Base-by-base conservation (phyloP, 2,113 vertebrate genomes). In the Hystrix brachyura region DNA sequence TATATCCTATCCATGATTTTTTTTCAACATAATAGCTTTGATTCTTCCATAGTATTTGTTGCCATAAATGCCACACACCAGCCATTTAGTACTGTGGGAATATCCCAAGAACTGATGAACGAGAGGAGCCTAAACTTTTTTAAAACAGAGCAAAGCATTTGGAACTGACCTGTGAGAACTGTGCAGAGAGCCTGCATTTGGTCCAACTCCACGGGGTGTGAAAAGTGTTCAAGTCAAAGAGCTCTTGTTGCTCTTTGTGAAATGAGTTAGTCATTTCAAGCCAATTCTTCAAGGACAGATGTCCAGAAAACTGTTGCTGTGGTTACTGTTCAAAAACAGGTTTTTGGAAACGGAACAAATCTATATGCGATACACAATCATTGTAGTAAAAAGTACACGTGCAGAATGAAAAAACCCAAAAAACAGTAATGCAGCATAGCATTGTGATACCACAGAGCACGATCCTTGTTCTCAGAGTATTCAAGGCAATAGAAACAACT, bases 281-380 rank as follows among this genome's bases (percentile, higher is more conserved):
- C 81, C 86, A 95, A 46, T 57, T 97, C 85, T 51, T 97, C 91
- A 92, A 29, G 46, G 48, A 57, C 72, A 92, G 34, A 79, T 87
- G 46, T 94, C 69, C 55, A 65, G 55, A 88, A 43, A 97, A 94
- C 46, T 3, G 18, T 97, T 97, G 72, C 85, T 95, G 57, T 85
- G 65, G 87, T 91, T 76, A 97, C 78, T 79, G 17, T 90, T 92
- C 91, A 90, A 92, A 93, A 97, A 95, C 25, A 79, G 13, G 53
- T 34, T 87, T 96, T 94, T 74, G 72, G 60, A 82, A 92, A 95
- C 48, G 90, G 10, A 95, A 57, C 71, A 92, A 92, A 62, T 94
- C n/a, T 92, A 69, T 91, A 83, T 91, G 81, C 51, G 85, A 86
- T 90, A 55, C 72, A 71, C 19, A 86, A 79, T 83, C 27, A 85